phyloP scores from a whole-genome alignment of 2,113 vertebrate species.

The Corythornis madagascariensis region DNA sequence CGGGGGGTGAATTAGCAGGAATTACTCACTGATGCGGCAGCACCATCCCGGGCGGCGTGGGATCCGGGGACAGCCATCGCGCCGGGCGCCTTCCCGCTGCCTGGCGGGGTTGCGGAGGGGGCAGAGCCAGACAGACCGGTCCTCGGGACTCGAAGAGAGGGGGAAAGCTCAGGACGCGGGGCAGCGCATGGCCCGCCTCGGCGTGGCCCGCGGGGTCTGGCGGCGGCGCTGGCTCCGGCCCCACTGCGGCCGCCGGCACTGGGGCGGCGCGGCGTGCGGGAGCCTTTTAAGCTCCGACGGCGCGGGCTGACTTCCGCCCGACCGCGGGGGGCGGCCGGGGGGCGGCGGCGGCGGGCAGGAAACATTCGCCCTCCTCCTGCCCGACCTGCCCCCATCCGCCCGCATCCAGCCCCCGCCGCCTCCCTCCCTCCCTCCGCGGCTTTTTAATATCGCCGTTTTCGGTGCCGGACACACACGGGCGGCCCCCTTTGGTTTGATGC shows the following conservation, averaged over 20 bases:
- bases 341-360: constrained; percentile 73
- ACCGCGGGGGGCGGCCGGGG: constrained; percentile 68
- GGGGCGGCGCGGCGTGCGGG: constrained; percentile 76
- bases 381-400: constrained; percentile 62
- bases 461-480: neutral
- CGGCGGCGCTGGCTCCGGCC: constrained; percentile 11
- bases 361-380: constrained; percentile 75
- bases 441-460: neutral
- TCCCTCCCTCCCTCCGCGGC: neutral
- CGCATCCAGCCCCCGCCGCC: neutral
- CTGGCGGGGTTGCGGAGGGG: neutral
- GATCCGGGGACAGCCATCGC: constrained; percentile 18
- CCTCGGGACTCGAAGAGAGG: neutral
- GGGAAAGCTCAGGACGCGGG: neutral
- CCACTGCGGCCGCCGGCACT: constrained; percentile 51
- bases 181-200: neutral
- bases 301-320: constrained; percentile 85
- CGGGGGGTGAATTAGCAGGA: constrained; percentile 9
- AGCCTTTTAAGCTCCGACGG: constrained; percentile 83
- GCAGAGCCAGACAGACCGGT: neutral
- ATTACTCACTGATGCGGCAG: constrained; percentile 37
- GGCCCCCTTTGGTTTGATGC: neutral
- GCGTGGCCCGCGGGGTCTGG: neutral
- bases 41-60: neutral
- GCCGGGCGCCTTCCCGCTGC: neutral